Evolutionary conservation across 1,140 invertebrate genomes (phyloP).

Genomic region (Calliopsis andreniformis): DNA sequence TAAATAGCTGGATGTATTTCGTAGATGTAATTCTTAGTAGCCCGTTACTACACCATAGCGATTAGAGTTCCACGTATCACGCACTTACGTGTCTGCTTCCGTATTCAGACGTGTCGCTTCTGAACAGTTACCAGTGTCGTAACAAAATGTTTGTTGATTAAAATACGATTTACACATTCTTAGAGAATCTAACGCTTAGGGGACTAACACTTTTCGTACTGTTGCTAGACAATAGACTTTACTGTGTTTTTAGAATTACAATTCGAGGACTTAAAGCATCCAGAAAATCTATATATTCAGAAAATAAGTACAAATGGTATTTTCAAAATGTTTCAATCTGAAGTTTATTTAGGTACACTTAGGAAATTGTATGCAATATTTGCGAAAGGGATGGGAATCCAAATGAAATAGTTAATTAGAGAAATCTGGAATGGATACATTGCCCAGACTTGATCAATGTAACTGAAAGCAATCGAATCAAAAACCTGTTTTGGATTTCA

Average conservation of each 20-base stretch:
- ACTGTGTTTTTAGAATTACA: too few species aligned
- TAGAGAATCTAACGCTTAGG: background rate
- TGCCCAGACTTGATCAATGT: background rate
- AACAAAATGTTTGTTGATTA: conserved; percentile 10
- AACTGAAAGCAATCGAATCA: background rate
- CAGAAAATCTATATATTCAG: too few species aligned
- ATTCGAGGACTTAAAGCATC: too few species aligned
- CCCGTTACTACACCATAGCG: conserved; percentile 2
- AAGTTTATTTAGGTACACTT: too few species aligned
- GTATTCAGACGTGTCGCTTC: conserved; percentile 22
- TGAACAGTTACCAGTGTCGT: conserved; percentile 13
- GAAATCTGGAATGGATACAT: conserved; percentile 4
- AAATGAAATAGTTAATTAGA: background rate
- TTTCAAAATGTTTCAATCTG: too few species aligned
- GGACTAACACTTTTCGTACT: too few species aligned
- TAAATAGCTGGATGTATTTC: background rate
- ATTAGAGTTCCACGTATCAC: conserved; percentile 26
- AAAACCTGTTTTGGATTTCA: conserved; percentile 9
- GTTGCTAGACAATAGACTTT: background rate
- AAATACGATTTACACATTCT: background rate
- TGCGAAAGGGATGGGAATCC: background rate
- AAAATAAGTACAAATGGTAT: too few species aligned
- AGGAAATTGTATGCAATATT: too few species aligned
- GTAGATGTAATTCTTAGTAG: background rate
- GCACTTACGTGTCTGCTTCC: conserved; percentile 31